A percentile compares a stretch with the other conserved stretches of the same genome.
phyloP scores from a whole-genome alignment of 2,113 vertebrate genomes.

The Pan paniscus region DNA sequence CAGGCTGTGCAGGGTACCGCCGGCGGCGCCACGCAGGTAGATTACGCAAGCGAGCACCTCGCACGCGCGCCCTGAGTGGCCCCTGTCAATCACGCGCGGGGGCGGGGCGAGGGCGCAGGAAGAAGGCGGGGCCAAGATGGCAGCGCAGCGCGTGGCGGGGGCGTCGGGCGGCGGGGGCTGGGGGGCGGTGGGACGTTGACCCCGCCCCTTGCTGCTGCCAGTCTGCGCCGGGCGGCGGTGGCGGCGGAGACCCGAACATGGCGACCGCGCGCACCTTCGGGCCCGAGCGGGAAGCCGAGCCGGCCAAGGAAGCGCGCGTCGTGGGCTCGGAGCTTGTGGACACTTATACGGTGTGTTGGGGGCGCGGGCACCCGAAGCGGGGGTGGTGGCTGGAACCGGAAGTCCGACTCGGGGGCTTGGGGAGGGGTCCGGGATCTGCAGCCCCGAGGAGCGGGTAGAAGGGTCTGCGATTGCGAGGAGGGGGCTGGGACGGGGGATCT shows the following conservation, averaged over 20 bases:
- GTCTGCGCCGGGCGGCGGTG: slow-evolving; percentile 60
- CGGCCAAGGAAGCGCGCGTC: slow-evolving; percentile 88
- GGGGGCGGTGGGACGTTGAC: slow-evolving; percentile 39
- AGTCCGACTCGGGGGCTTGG: neutral
- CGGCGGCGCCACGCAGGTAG: accelerated
- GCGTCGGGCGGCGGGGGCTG: neutral
- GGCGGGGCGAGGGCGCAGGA: neutral
- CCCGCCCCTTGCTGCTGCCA: slow-evolving; percentile 52
- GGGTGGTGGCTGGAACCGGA: neutral
- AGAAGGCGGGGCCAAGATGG: slow-evolving; percentile 32
- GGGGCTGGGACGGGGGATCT: neutral
- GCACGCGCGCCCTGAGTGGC: slow-evolving; percentile 9
- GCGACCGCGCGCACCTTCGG: slow-evolving; percentile 80
- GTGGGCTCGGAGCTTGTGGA: slow-evolving; percentile 95
- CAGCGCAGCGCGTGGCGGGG: neutral
- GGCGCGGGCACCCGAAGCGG: neutral
- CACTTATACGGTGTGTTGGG: slow-evolving; percentile 90
- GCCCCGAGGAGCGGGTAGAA: neutral
- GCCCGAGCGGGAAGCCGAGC: slow-evolving; percentile 86
- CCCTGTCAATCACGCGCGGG: neutral
- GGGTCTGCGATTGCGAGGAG: neutral
- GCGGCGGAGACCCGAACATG: slow-evolving; percentile 81
- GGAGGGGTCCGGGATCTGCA: neutral
- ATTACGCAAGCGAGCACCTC: neutral
- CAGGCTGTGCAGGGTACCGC: accelerated